A percentile compares a stretch with the other conserved stretches of the same genome.
Evolutionary conservation across 1,140 invertebrate species (phyloP).

Genomic region (Cepaea nemoralis): DNA sequence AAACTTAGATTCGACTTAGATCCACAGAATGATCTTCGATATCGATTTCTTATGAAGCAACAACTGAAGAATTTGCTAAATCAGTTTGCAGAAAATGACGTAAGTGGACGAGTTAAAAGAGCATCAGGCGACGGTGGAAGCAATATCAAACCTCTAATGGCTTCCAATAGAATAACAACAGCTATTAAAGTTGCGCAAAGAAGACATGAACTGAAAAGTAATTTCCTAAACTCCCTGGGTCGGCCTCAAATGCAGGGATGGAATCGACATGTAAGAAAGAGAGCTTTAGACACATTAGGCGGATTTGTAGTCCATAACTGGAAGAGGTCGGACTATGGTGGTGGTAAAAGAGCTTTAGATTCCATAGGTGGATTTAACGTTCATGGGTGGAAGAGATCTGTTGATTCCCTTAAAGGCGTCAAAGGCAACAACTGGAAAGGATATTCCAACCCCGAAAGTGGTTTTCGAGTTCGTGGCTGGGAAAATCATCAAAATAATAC

Average conservation of each 20-base stretch:
- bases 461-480: background rate
- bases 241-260: background rate
- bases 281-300: background rate
- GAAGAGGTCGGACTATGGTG: background rate
- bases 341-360: constrained; percentile 2
- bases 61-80: too few species aligned
- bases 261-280: constrained; percentile 1
- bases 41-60: background rate
- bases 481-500: background rate
- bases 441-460: background rate
- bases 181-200: background rate
- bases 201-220: constrained; percentile 2
- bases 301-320: background rate
- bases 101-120: background rate
- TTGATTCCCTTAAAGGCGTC: background rate
- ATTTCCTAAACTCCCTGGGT: background rate
- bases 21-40: too few species aligned
- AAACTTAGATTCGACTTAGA: background rate
- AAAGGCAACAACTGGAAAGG: background rate
- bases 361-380: background rate
- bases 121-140: background rate
- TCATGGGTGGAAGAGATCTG: background rate
- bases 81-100: background rate
- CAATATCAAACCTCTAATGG: too few species aligned
- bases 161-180: background rate